Conservation (phyloP, 2,888 invertebrate species). For the Belgica antarctica region DNA sequence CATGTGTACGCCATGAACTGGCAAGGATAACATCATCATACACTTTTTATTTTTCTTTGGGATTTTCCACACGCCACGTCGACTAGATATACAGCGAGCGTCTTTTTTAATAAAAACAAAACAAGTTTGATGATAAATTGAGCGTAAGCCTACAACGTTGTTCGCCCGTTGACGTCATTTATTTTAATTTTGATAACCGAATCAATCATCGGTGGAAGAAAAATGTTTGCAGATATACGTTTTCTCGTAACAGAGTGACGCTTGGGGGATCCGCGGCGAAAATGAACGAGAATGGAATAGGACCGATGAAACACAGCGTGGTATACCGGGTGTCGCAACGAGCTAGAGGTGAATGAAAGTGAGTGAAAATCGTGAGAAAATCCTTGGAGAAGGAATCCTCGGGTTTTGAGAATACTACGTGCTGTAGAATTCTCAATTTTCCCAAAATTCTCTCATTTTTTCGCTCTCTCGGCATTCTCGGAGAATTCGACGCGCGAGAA, state of each 20-base stretch:
- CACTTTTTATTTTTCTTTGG: not conserved
- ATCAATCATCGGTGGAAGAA: constrained; percentile 25
- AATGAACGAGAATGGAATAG: not conserved
- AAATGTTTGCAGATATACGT: not conserved
- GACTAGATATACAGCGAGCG: not conserved
- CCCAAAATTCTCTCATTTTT: not conserved
- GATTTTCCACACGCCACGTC: not conserved
- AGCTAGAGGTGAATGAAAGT: not conserved
- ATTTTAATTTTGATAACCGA: constrained; percentile 34
- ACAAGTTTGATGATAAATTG: constrained; percentile 26
- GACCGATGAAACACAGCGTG: not conserved
- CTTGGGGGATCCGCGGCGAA: not conserved
- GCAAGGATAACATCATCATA: constrained; percentile 21
- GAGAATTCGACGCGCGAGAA: not conserved
- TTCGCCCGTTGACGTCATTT: constrained; percentile 30
- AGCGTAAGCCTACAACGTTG: not conserved
- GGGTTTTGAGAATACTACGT: not conserved
- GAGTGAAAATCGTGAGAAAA: not conserved
- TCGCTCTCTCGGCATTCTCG: not conserved
- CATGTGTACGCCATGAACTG: not conserved
- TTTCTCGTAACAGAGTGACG: not conserved
- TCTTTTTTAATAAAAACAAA: constrained; percentile 17
- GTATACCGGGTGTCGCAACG: not conserved
- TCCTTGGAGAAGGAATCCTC: not conserved
- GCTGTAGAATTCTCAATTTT: constrained; percentile 12